Evolutionary conservation across 2,888 invertebrate genomes (phyloP).

Genomic region (Cataglyphis cursor): DNA sequence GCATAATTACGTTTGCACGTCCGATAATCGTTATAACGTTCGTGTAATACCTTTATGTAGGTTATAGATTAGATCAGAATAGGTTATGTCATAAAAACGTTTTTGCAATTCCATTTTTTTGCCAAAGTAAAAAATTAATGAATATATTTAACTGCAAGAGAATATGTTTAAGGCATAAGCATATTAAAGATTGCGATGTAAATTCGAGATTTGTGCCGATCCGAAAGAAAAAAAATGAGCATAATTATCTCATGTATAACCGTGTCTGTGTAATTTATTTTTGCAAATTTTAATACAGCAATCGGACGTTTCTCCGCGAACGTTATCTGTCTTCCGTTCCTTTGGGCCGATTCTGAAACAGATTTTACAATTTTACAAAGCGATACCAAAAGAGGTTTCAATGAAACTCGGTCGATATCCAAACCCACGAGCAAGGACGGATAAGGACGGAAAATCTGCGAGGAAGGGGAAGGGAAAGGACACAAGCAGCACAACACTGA

Average conservation of each 20-base stretch:
- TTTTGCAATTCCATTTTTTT: neutral
- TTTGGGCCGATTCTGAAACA: conserved; percentile 45
- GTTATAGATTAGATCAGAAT: neutral
- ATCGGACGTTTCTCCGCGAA: conserved; percentile 20
- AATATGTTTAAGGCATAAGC: neutral
- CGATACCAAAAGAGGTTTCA: neutral
- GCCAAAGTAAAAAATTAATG: neutral
- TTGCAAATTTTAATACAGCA: conserved; percentile 29
- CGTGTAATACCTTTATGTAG: neutral
- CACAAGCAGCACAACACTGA: conserved; percentile 45
- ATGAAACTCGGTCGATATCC: neutral
- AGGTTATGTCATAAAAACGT: neutral
- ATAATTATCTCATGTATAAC: neutral
- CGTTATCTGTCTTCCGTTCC: conserved; percentile 22
- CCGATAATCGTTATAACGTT: neutral
- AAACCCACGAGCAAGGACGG: neutral
- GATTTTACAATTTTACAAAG: conserved; percentile 30
- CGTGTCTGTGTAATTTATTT: conserved; percentile 36
- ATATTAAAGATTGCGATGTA: neutral
- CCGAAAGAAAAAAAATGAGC: conserved; percentile 19
- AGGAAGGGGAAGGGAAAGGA: neutral
- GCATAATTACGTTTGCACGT: neutral
- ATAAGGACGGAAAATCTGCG: neutral
- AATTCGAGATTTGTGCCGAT: neutral
- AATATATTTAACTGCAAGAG: neutral